Conservation (phyloP, 2,113 vertebrate genomes). For the Anseranas semipalmata region DNA sequence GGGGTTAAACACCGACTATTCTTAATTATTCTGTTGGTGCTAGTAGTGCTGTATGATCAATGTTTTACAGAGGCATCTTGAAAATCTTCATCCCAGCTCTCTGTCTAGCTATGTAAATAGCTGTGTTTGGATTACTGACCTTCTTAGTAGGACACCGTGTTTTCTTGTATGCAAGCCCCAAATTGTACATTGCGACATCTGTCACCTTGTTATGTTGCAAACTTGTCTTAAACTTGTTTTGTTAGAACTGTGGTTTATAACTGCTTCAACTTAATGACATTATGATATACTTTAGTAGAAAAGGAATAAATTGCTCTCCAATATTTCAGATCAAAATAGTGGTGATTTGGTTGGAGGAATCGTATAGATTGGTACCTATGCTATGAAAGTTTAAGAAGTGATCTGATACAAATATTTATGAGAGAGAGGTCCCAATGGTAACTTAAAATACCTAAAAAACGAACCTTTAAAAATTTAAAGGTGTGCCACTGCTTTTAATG, state of each 20-base stretch:
- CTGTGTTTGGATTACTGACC: neutral
- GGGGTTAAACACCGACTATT: neutral
- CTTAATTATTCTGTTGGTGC: neutral
- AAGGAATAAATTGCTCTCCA: neutral
- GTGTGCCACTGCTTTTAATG: neutral
- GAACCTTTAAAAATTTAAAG: neutral
- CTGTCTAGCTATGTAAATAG: neutral
- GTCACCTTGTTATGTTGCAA: neutral
- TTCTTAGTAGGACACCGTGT: neutral
- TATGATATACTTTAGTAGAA: neutral
- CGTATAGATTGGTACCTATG: neutral
- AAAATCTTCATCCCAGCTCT: neutral
- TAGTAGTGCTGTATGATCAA: neutral
- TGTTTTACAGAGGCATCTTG: neutral
- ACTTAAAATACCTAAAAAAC: neutral
- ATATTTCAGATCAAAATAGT: neutral
- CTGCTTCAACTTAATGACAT: neutral
- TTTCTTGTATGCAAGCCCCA: neutral
- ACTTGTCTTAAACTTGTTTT: neutral
- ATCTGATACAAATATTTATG: conserved; percentile 16
- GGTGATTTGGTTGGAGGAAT: neutral
- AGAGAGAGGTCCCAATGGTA: neutral
- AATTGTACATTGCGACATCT: neutral
- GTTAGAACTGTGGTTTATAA: neutral
- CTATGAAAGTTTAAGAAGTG: neutral